Evolutionary conservation across 2,113 vertebrate species (phyloP).

Genomic region (Furnarius figulus): DNA sequence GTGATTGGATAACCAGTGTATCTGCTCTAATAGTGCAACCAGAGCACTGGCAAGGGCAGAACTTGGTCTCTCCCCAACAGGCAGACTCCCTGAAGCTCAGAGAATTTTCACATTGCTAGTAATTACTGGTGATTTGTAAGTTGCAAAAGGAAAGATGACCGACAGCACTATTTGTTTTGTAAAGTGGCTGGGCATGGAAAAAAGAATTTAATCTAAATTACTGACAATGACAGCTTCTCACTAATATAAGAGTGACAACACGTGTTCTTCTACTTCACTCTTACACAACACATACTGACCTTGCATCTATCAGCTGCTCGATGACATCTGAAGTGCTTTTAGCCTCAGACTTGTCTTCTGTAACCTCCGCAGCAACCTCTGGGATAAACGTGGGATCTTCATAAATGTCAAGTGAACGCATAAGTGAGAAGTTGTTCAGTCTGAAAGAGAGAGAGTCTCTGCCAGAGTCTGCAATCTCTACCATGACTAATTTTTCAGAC

Average conservation of each 20-base stretch:
- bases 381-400: constrained; percentile 67
- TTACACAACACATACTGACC: background rate
- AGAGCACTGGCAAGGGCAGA: background rate
- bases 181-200: background rate
- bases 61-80: background rate
- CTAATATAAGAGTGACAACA: background rate
- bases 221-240: background rate
- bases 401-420: constrained; percentile 62
- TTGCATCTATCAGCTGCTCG: constrained; percentile 26
- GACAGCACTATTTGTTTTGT: background rate
- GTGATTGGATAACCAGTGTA: no score
- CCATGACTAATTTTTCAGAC: background rate
- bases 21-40: background rate
- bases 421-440: constrained; percentile 37
- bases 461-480: background rate
- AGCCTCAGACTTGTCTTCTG: background rate
- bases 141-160: background rate
- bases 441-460: background rate
- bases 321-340: constrained; percentile 1
- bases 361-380: background rate
- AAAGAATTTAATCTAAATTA: background rate
- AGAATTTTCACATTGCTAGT: background rate
- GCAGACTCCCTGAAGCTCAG: background rate
- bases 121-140: background rate
- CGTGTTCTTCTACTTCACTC: accelerated